These are phyloP conservation scores for Synergus gifuensis DNA, from an alignment of 2,888 invertebrate species.

Conservation along the genomic window DNA sequence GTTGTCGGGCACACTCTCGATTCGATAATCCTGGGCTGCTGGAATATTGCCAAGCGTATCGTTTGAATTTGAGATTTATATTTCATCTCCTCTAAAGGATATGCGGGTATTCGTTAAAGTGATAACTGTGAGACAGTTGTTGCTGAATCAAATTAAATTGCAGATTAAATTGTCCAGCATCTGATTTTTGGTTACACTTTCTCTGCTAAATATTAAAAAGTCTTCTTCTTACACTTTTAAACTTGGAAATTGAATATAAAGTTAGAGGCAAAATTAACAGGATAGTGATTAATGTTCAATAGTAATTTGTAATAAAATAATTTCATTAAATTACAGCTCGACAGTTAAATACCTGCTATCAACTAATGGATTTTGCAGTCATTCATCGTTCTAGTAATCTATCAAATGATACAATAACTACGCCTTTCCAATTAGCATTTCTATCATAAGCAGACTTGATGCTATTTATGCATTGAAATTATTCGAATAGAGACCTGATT, in stretches of 20 bases:
- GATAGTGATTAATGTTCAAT: too few species aligned
- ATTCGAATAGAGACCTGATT: slow-evolving; percentile 13
- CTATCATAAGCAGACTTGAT: neutral
- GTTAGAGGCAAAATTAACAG: too few species aligned
- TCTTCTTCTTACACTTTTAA: too few species aligned
- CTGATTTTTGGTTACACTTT: neutral
- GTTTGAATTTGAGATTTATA: neutral
- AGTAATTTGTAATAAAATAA: too few species aligned
- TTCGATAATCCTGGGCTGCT: slow-evolving; percentile 1
- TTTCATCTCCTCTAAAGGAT: neutral
- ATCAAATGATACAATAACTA: neutral
- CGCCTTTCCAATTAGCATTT: slow-evolving; percentile 12
- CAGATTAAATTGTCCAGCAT: neutral
- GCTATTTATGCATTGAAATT: neutral
- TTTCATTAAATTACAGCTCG: too few species aligned
- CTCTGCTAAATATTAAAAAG: neutral
- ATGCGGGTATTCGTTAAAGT: neutral
- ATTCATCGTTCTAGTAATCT: neutral
- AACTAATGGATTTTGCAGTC: neutral
- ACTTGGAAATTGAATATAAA: too few species aligned
- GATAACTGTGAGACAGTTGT: neutral
- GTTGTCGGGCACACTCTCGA: slow-evolving; percentile 42
- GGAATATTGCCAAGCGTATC: neutral
- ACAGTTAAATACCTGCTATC: too few species aligned
- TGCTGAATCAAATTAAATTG: neutral